Evolutionary conservation across 2,888 invertebrate genomes (phyloP).

Genomic region (Sisyra terminalis): DNA sequence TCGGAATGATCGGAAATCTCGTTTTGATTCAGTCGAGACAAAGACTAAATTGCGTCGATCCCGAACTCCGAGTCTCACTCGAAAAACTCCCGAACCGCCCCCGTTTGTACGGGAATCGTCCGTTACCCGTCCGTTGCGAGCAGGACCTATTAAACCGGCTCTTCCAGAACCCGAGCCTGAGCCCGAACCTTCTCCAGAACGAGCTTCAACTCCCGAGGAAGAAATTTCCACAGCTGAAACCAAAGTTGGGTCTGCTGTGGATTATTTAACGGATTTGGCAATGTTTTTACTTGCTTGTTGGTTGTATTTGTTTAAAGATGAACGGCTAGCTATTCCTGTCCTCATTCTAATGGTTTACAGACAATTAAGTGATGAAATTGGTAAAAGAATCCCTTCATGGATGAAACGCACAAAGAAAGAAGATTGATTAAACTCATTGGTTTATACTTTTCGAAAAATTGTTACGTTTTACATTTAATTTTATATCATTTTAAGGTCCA

Average conservation of each 20-base stretch:
- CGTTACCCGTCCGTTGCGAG: background rate
- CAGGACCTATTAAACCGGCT: background rate
- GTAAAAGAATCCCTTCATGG: conserved; percentile 40
- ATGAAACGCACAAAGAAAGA: conserved; percentile 24
- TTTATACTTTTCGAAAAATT: no score
- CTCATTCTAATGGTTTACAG: conserved; percentile 60
- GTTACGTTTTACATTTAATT: no score
- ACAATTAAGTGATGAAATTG: conserved; percentile 50
- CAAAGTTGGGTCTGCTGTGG: conserved; percentile 50
- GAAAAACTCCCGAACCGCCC: no score
- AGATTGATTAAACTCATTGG: background rate
- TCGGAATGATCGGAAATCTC: conserved; percentile 17
- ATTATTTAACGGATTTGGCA: conserved; percentile 57
- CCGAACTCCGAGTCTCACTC: no score
- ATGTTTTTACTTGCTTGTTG: conserved; percentile 62
- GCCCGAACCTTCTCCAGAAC: conserved; percentile 7
- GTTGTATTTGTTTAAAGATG: conserved; percentile 66
- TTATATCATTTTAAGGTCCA: no score
- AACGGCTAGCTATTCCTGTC: conserved; percentile 63
- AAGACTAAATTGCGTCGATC: no score
- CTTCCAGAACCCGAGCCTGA: conserved; percentile 4
- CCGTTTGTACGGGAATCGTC: background rate
- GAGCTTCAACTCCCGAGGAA: conserved; percentile 21
- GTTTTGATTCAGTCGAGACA: no score
- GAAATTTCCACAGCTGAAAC: conserved; percentile 41